phyloP scores from a whole-genome alignment of 1,140 invertebrate genomes.

The Brachionus rubens region DNA sequence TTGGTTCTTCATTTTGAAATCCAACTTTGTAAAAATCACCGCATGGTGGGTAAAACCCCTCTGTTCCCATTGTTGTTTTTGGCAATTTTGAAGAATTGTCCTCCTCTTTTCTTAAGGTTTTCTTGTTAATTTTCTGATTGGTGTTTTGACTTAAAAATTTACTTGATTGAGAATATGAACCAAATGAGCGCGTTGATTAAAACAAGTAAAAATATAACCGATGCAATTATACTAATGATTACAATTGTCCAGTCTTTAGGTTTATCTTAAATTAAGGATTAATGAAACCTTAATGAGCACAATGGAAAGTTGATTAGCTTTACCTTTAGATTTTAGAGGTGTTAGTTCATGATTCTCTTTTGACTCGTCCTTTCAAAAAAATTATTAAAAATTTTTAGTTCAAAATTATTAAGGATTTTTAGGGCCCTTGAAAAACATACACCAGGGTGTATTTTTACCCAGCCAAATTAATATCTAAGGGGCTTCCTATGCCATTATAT shows the following conservation, averaged over 20 bases:
- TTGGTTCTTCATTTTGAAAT: constrained; percentile 6
- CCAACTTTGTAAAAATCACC: constrained; percentile 2
- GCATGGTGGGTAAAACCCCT: neutral
- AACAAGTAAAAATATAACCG: constrained; percentile 20
- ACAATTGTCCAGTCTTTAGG: constrained; percentile 20
- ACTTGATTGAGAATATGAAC: constrained; percentile 45
- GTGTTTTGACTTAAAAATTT: neutral
- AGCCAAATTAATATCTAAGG: too few species aligned
- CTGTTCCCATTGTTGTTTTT: neutral
- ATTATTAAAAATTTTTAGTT: too few species aligned
- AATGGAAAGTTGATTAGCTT: neutral
- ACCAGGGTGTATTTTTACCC: too few species aligned
- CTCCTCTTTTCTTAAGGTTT: neutral
- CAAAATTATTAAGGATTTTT: too few species aligned
- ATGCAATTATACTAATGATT: constrained; percentile 39
- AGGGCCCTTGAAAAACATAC: too few species aligned
- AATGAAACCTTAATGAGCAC: neutral
- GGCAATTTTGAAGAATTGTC: neutral
- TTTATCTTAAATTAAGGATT: neutral
- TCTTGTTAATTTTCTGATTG: neutral
- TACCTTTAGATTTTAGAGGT: neutral
- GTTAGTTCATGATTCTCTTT: neutral
- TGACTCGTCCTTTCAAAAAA: too few species aligned
- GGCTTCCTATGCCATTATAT: too few species aligned
- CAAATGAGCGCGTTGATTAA: constrained; percentile 37